Base-by-base conservation (phyloP, 2,113 vertebrate species). In the Pavo muticus region DNA sequence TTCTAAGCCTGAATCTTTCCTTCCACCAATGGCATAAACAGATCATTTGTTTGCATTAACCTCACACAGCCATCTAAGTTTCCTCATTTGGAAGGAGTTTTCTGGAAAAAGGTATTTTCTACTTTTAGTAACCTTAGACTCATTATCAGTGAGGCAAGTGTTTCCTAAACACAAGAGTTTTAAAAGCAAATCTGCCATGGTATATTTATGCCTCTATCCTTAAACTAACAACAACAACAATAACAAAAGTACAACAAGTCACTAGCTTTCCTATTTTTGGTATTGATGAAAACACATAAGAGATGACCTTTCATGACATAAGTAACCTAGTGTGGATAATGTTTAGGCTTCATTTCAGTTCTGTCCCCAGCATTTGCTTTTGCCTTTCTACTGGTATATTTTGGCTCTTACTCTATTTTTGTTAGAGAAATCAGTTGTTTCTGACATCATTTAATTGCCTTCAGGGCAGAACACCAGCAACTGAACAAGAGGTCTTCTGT, bases 321-420 rank as follows among this genome's bases (percentile, higher is more conserved):
- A 72, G 87, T 45, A 82, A 32, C 54, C 65, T 39, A 39, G 10
- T 68, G 9, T 32, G 27, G 84, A 64, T 81, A 52, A 74, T 45
- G 14, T 74, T 90, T 63, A 42, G 11, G 15, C 69, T 94, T 95
- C 29, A 65, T 63, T 54, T 71, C 60, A 88, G 13, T 60, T 85
- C 50, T 90, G 39, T 94, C 60, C 35, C 32, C 56, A 84, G 0
- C 45, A 60, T 68, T 90, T 76, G n/a, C 48, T 18, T 93, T 94
- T 84, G 23, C 45, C 52, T 57, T 63, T 84, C 45, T 47, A 13
- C 42, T 77, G 78, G 29, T 56, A 42, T 77, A 35, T 81, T 91
- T 96, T 92, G 76, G 73, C 7, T 47, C 57, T 67, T 73, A 11
- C 45, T 90, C 84, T 91, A 59, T 87, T 94, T 94, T 92, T 92